Conservation (phyloP, 2,888 invertebrate genomes). For the Cephus runcator region DNA sequence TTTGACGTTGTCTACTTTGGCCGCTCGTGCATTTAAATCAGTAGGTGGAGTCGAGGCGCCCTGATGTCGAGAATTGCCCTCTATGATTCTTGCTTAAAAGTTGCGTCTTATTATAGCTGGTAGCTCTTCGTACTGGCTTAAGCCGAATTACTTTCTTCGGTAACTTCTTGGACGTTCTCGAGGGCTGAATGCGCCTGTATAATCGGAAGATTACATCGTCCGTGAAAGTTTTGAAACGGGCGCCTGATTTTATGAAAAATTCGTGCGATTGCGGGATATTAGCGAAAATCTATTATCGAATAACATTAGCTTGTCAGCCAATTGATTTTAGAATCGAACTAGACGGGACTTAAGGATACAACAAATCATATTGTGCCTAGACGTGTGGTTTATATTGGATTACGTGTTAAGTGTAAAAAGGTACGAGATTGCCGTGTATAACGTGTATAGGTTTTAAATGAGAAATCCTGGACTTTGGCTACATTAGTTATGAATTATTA, state of each 20-base stretch:
- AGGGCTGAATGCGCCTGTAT: background rate
- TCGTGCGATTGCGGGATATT: background rate
- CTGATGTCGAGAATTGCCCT: background rate
- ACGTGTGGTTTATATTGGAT: conserved; percentile 30
- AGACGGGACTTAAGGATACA: conserved; percentile 13
- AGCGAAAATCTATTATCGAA: background rate
- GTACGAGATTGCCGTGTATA: conserved; percentile 17
- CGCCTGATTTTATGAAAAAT: background rate
- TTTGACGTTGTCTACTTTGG: background rate
- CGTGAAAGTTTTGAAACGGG: background rate
- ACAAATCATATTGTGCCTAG: conserved; percentile 46
- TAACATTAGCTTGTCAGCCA: background rate
- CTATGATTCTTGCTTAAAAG: background rate
- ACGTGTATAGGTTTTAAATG: conserved; percentile 20
- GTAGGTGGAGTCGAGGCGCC: background rate
- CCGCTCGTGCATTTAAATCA: background rate
- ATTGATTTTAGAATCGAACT: conserved; percentile 6
- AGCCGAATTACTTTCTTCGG: no score
- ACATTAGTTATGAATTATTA: conserved; percentile 20
- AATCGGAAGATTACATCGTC: background rate
- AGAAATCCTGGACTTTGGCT: conserved; percentile 17
- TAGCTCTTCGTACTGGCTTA: background rate
- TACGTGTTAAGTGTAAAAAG: conserved; percentile 24
- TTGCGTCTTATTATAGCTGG: background rate
- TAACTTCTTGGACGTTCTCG: background rate